Evolutionary conservation across 2,113 vertebrate species (phyloP), one percentile per base, ranked within the genome.

Genomic region (Phycodurus eques): DNA sequence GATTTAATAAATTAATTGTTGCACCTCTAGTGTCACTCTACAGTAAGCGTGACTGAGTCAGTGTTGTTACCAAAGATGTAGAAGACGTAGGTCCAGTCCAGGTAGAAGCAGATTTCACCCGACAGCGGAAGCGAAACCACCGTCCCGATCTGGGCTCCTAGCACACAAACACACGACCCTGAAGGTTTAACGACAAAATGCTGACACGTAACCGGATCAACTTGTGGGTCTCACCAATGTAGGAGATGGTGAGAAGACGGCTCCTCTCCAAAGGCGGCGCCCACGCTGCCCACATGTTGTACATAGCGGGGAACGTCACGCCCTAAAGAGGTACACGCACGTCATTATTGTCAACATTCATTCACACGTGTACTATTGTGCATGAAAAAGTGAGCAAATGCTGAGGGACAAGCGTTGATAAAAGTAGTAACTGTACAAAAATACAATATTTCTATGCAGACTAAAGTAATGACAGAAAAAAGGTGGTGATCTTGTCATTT

Each of bases 261-360:
- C 97, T 99, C 82, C 98, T 95, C 92, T 99, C 98, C 83, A 99
- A 80, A 0, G 98, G 98, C 8, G 98, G 98, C 14, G 98, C 96
- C 98, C 98, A 99, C 0, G 93, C 92, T 1, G 96, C 94, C 98
- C 98, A 99, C 95, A 99, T 98, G 2, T 94, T 94, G 80, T 98
- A 97, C 96, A 99, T 99, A 2, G 98, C 95, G 69, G 98, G 98
- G 81, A 94, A 99, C 0, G 97, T 96, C 4, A 99, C 96, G 77
- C 98, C 98, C 98, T 99, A 20, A 39, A 63, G 9, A 35, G 22
- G 11, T 59, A 27, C 27, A 27, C 27, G 27, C 27, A 27, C 27
- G 27, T 27, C 27, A 27, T 27, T 27, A 1, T 27, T 27, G 27
- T 27, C 27, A 27, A 27, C 27, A 27, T 27, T 27, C 27, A 27